Base-by-base conservation (phyloP, 2,113 vertebrate species). In the Xiphophorus maculatus region DNA sequence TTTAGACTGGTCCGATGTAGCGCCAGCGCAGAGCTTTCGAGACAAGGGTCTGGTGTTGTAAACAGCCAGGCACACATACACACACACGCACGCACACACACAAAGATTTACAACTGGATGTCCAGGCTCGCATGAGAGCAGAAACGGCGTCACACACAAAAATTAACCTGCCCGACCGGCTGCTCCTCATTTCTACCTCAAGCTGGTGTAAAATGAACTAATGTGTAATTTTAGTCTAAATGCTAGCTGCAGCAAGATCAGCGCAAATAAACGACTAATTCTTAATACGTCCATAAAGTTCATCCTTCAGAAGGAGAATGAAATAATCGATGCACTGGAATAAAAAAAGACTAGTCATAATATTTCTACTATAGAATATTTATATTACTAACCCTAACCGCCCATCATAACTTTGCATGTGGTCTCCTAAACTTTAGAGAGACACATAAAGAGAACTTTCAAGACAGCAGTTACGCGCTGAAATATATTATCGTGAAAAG, bases 1-100 rank as follows among this genome's bases (percentile, higher is more conserved):
- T 78, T 90, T 90, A 88, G 87, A 88, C 79, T 89, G 81, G 75
- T 85, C 69, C 8, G 28, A 80, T 76, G 74, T 64, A 83, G 82
- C 82, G 58, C 37, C 65, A 69, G 67, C 33, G 32, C 48, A 74
- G 72, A 70, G 69, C 83, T 87, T 85, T 70, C 63, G 71, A 66
- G 85, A 84, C 75, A 71, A 74, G 73, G 71, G 33, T 17, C 83
- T 81, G 63, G 78, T 89, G 62, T 69, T 68, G 69, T 72, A 89
- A 88, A 89, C 86, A 90, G 81, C 86, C 70, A 76, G 22, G 40
- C 67, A 75, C 40, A 77, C 65, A 71, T 66, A 65, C 84, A 79
- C 32, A 1, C 32, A 33, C 67, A 75, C 37, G 77, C 65, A 73
- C 68, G 67, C 65, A 82, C 27, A 65, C 84, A 81, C 69, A 80